Conservation (phyloP, 2,113 vertebrate species). For the Aspiorhynchus laticeps region DNA sequence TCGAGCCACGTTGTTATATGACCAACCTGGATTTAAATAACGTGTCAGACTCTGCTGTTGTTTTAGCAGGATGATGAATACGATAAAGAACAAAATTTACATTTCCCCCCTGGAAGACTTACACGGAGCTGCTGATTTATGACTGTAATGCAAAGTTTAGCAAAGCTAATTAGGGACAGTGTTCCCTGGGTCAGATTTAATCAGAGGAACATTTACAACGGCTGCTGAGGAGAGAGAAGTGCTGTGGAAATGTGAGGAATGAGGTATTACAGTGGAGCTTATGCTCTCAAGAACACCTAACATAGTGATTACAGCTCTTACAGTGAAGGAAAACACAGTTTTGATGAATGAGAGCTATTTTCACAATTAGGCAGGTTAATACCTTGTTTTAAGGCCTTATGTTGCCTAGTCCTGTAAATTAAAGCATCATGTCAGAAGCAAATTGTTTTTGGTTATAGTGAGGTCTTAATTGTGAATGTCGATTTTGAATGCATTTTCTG, state of each 20-base stretch:
- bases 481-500: background rate
- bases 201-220: conserved; percentile 39
- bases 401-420: background rate
- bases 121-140: conserved; percentile 48
- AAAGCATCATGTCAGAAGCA: background rate
- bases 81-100: conserved; percentile 50
- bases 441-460: background rate
- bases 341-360: conserved; percentile 29
- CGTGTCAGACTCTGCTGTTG: conserved; percentile 43
- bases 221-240: background rate
- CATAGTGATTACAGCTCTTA: conserved; percentile 7
- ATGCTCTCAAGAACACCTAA: background rate
- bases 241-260: background rate
- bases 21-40: conserved; percentile 55
- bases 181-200: conserved; percentile 53
- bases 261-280: background rate
- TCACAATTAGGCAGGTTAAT: background rate
- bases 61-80: conserved; percentile 54
- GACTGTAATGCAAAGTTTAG: conserved; percentile 46
- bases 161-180: conserved; percentile 50
- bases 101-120: conserved; percentile 38
- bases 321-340: background rate
- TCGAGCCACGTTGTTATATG: conserved; percentile 47
- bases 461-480: background rate
- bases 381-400: background rate